Percentiles rank a stretch among this genome's conserved stretches.
Evolutionary conservation across 2,888 invertebrate genomes (phyloP).

Genomic region (Ptilodon capucinus): DNA sequence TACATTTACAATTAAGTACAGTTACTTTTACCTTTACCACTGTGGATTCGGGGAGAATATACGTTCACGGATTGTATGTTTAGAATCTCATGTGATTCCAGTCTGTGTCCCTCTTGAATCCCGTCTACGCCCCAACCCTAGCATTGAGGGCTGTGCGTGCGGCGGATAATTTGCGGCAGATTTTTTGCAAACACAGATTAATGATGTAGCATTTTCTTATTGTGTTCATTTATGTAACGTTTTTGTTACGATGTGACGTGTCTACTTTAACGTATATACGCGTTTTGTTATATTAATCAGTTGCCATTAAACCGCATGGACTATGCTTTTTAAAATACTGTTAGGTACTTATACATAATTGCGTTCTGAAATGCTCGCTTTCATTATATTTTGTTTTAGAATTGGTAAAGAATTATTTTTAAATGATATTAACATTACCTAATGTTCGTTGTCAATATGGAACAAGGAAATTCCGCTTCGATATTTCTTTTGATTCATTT

Average conservation of each 20-base stretch:
- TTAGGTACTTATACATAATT: background rate
- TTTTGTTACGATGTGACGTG: background rate
- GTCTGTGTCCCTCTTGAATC: no score
- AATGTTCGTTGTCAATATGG: conserved; percentile 6
- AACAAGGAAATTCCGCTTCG: conserved; percentile 25
- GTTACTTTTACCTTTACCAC: no score
- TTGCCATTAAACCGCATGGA: conserved; percentile 8
- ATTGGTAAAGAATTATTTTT: background rate
- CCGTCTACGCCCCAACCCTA: background rate
- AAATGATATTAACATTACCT: background rate
- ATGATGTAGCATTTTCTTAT: conserved; percentile 6
- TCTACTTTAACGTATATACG: background rate
- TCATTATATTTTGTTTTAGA: background rate
- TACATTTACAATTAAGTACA: no score
- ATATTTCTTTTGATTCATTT: conserved; percentile 27
- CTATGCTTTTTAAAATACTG: background rate
- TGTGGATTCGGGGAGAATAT: no score
- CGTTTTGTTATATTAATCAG: conserved; percentile 15
- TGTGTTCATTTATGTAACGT: conserved; percentile 3
- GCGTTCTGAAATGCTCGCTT: background rate
- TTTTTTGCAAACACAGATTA: conserved; percentile 1
- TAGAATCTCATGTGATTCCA: no score
- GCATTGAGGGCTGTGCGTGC: background rate
- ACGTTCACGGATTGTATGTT: no score
- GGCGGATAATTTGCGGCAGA: background rate